Evolutionary conservation across 2,797 vertebrate species (phyloP).

Genomic region (Tolypeutes matacus): DNA sequence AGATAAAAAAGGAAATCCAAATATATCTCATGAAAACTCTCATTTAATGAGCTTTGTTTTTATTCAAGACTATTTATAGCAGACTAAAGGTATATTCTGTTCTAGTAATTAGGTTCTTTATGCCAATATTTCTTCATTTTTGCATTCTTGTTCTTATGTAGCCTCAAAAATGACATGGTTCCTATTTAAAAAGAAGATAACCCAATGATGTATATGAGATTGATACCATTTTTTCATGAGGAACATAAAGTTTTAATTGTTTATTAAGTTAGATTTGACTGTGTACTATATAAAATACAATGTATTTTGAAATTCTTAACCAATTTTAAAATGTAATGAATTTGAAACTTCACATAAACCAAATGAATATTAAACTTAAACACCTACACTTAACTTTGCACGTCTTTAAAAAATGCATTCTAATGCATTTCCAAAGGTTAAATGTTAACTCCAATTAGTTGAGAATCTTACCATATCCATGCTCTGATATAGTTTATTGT

Average conservation of each 20-base stretch:
- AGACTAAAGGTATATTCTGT: not conserved
- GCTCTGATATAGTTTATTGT: not conserved
- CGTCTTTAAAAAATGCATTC: not conserved
- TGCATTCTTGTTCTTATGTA: not conserved
- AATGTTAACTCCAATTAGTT: not conserved
- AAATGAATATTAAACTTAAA: slow-evolving; percentile 17
- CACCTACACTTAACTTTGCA: not conserved
- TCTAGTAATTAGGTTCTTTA: not conserved
- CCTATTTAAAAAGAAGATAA: not conserved
- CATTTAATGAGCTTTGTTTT: not conserved
- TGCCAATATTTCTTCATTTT: slow-evolving; percentile 5
- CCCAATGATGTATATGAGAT: not conserved
- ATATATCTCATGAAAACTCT: not conserved
- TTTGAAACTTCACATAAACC: not conserved
- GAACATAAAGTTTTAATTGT: not conserved
- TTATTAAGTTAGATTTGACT: not conserved
- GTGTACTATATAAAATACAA: not conserved
- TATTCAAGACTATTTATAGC: slow-evolving; percentile 16
- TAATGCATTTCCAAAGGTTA: not conserved
- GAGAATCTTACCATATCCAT: slow-evolving; percentile 7
- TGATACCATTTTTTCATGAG: not conserved
- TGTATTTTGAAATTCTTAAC: not conserved
- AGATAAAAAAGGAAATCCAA: not conserved
- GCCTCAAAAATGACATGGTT: not conserved
- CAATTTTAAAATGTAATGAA: not conserved